Evolutionary conservation across 2,113 vertebrate species (phyloP), one percentile per base, ranked within the genome.

Genomic region (Cynoglossus semilaevis): DNA sequence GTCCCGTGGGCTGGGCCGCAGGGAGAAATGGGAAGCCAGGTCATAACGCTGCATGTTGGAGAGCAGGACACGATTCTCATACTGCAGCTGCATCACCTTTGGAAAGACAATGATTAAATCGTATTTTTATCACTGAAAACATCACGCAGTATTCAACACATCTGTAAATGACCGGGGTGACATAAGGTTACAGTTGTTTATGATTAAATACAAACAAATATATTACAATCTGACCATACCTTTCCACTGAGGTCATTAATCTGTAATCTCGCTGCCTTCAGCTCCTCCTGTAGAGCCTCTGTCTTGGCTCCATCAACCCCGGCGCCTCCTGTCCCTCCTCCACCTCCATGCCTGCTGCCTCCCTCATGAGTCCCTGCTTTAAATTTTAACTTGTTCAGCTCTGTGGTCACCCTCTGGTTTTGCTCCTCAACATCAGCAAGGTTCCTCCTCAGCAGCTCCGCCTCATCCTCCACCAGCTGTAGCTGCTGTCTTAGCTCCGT

Each of bases 31-130:
- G 45, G 95, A 95, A 64, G 95, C 93, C 81, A 97, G 78, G 76
- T 96, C 95, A 4, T 96, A 96, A 63, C 96, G 94, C 70, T 97
- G 96, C 95, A 97, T 95, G 90, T 97, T 98, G 79, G 94, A 96
- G 85, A 98, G 93, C 3, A 99, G 87, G 48, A 98, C 94, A 3
- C 94, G 92, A 76, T 99, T 99, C 87, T 99, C 96, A 12, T 98
- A 98, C 84, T 99, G 96, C 38, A 99, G 92, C 76, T 99, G 96
- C 95, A 98, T 97, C 46, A 99, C 96, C 88, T 89, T 53, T n/a
- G n/a, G 10, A 37, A 40, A 54, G 9, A 58, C 17, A 16, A 14
- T 43, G 37, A 46, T 18, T 8, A 10, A 34, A 55, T 14, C 36
- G 13, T 15, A 0, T 8, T 11, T 29, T 29, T 29, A 29, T 29